phyloP scores from a whole-genome alignment of 2,888 invertebrate species.

The Elmis aenea region DNA sequence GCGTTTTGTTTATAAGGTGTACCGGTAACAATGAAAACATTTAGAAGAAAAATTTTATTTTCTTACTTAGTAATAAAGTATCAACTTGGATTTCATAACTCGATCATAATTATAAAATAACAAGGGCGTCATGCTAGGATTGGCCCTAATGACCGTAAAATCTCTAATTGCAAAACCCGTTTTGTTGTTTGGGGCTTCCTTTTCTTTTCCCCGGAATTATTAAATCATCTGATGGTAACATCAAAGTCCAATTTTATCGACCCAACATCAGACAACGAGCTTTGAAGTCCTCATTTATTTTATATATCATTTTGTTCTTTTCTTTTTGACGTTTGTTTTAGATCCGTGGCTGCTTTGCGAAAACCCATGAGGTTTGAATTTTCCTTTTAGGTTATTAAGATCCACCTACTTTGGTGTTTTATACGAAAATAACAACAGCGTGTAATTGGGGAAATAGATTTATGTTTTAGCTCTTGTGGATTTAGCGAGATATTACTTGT shows the following conservation, averaged over 20 bases:
- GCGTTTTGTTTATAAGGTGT: too few species aligned
- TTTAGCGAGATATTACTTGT: too few species aligned
- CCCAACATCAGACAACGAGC: constrained; percentile 21
- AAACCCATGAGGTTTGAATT: neutral
- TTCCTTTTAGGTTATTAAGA: too few species aligned
- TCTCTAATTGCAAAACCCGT: constrained; percentile 24
- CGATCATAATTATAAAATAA: too few species aligned
- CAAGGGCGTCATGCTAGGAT: constrained; percentile 16
- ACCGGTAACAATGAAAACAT: too few species aligned
- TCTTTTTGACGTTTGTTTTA: neutral
- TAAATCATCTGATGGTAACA: constrained; percentile 28
- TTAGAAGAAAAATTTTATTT: too few species aligned
- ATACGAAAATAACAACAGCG: too few species aligned
- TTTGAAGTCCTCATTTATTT: constrained; percentile 26
- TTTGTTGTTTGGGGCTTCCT: constrained; percentile 20
- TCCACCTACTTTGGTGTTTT: too few species aligned
- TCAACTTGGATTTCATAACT: too few species aligned
- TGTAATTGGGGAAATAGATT: too few species aligned
- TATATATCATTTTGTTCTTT: constrained; percentile 24
- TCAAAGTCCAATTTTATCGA: constrained; percentile 26
- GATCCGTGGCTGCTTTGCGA: neutral
- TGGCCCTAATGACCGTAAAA: constrained; percentile 20
- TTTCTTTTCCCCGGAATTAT: constrained; percentile 22
- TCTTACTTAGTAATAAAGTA: too few species aligned
- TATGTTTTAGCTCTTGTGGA: too few species aligned